Percentiles rank a stretch among this genome's conserved stretches.
Conservation (phyloP, 2,113 vertebrate genomes). For the Zosterops pallidus region DNA sequence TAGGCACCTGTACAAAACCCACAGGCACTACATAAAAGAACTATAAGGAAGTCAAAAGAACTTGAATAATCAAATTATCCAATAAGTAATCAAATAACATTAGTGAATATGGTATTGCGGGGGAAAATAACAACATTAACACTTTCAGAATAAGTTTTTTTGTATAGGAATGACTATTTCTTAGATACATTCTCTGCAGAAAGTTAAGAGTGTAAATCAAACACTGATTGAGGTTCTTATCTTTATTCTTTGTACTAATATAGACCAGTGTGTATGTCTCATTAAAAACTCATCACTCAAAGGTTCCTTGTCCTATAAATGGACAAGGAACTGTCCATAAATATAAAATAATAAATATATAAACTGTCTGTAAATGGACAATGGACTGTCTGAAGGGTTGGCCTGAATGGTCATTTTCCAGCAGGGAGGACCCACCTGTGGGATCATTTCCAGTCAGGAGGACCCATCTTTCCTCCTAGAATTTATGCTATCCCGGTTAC, state of each 20-base stretch:
- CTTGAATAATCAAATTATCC: neutral
- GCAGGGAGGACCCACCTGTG: neutral
- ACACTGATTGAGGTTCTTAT: neutral
- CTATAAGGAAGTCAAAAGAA: neutral
- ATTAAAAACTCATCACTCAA: neutral
- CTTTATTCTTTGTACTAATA: neutral
- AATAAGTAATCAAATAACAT: neutral
- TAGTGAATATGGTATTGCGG: neutral
- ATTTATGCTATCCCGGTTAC: neutral
- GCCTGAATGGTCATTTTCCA: neutral
- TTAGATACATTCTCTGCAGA: neutral
- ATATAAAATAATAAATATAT: no score
- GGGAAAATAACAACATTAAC: neutral
- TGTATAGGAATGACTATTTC: neutral
- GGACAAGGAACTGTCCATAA: no score
- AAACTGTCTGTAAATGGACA: no score
- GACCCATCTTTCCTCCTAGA: neutral
- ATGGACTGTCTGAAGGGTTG: neutral
- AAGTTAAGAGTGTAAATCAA: neutral
- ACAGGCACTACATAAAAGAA: neutral
- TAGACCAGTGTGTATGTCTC: neutral
- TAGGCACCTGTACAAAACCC: neutral
- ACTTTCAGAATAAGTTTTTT: neutral
- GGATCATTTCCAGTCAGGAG: neutral
- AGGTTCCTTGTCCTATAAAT: neutral